Evolutionary conservation across 2,888 invertebrate genomes (phyloP).

Genomic region (Acholoe squamosa): DNA sequence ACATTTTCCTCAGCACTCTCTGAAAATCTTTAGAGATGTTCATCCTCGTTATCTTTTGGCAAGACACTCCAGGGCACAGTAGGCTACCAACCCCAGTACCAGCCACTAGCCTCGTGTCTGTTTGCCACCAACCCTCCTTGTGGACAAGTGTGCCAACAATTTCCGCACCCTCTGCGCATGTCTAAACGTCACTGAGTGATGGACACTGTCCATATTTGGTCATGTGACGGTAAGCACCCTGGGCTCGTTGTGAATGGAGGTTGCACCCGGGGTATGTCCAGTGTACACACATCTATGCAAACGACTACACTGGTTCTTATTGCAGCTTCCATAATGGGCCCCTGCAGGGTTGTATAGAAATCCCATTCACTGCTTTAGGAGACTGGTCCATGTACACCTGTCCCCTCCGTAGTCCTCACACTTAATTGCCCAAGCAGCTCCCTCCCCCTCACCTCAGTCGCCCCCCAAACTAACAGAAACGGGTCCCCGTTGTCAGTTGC

Average conservation of each 20-base stretch:
- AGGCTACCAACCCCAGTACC: too few species aligned
- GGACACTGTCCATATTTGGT: background rate
- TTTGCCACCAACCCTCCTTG: background rate
- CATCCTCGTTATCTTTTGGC: too few species aligned
- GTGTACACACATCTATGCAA: background rate
- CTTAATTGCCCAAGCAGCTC: too few species aligned
- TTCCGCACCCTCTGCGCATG: slow-evolving; percentile 41
- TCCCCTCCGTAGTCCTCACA: too few species aligned
- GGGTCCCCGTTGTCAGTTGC: too few species aligned
- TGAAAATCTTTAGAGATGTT: too few species aligned
- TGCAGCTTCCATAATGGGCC: background rate
- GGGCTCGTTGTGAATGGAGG: background rate
- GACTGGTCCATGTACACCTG: too few species aligned
- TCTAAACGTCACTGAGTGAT: background rate
- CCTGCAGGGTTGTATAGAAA: background rate
- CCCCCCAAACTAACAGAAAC: too few species aligned
- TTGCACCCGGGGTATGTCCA: background rate
- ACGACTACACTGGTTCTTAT: background rate
- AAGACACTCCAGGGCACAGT: too few species aligned
- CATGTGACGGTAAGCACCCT: background rate
- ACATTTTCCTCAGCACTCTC: too few species aligned
- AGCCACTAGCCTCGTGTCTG: background rate
- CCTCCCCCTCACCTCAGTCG: too few species aligned
- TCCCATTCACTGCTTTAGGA: background rate
- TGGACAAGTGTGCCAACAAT: slow-evolving; percentile 32